Percentiles rank a stretch among this genome's conserved stretches.
These are phyloP conservation scores for Frieseomelitta varia DNA, from an alignment of 1,140 invertebrate species.

Conservation along the genomic window DNA sequence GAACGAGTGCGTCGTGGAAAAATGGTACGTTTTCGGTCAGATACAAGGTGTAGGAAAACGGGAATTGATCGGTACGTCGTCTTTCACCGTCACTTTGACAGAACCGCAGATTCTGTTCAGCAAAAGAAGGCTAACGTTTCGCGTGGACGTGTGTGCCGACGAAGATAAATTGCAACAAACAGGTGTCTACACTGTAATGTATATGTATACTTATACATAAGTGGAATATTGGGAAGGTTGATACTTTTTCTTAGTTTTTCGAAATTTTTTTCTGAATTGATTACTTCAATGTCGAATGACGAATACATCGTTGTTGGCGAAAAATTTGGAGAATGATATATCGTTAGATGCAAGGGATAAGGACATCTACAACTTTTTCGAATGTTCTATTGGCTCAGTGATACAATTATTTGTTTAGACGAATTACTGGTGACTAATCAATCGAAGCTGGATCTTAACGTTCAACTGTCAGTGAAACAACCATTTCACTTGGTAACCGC, in stretches of 20 bases:
- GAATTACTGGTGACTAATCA: conserved; percentile 68
- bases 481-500: conserved; percentile 67
- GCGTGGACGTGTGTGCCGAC: conserved; percentile 51
- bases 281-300: too few relatives aligned
- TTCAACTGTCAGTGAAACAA: conserved; percentile 49
- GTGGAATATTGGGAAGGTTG: too few relatives aligned
- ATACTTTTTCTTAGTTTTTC: too few relatives aligned
- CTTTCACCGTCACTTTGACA: conserved; percentile 65
- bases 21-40: conserved; percentile 70
- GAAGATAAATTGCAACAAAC: conserved; percentile 53
- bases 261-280: too few relatives aligned
- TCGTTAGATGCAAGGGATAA: too few relatives aligned
- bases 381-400: too few relatives aligned
- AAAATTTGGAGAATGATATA: too few relatives aligned
- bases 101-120: conserved; percentile 67
- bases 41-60: conserved; percentile 61
- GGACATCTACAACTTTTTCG: background rate
- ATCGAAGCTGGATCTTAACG: conserved; percentile 62
- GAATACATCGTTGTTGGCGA: too few relatives aligned
- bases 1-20: conserved; percentile 63
- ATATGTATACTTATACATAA: too few relatives aligned
- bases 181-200: conserved; percentile 39
- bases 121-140: conserved; percentile 67
- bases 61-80: conserved; percentile 63
- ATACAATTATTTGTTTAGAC: conserved; percentile 46